Percentiles rank a stretch among this genome's conserved stretches.
These are phyloP conservation scores for Rutpela maculata DNA, from an alignment of 2,888 invertebrate genomes.

Conservation along the genomic window DNA sequence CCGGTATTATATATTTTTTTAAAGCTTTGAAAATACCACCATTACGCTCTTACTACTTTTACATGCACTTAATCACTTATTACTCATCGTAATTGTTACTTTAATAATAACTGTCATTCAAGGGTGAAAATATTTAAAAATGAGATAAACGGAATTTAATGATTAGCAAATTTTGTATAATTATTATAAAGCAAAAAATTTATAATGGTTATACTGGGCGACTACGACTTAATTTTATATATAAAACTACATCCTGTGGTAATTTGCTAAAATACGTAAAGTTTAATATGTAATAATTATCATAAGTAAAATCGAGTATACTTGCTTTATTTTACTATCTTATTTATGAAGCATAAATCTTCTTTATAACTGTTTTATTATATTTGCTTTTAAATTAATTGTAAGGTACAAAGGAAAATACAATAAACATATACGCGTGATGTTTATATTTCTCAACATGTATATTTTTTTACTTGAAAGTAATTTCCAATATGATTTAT, in stretches of 20 bases:
- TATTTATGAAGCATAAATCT: neutral
- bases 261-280: neutral
- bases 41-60: neutral
- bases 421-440: neutral
- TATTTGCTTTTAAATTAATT: neutral
- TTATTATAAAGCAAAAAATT: too few species aligned
- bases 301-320: neutral
- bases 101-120: neutral
- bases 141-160: too few species aligned
- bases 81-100: neutral
- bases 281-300: neutral
- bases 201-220: too few species aligned
- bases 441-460: neutral
- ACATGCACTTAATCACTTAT: neutral
- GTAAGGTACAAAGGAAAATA: neutral
- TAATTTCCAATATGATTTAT: too few species aligned
- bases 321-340: neutral
- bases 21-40: conserved; percentile 12
- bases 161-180: too few species aligned
- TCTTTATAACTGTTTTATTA: neutral
- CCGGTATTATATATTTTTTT: conserved; percentile 9
- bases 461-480: neutral
- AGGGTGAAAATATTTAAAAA: too few species aligned
- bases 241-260: neutral
- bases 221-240: neutral